Conservation (phyloP, 2,888 invertebrate genomes). For the Cartodere bifasciata region DNA sequence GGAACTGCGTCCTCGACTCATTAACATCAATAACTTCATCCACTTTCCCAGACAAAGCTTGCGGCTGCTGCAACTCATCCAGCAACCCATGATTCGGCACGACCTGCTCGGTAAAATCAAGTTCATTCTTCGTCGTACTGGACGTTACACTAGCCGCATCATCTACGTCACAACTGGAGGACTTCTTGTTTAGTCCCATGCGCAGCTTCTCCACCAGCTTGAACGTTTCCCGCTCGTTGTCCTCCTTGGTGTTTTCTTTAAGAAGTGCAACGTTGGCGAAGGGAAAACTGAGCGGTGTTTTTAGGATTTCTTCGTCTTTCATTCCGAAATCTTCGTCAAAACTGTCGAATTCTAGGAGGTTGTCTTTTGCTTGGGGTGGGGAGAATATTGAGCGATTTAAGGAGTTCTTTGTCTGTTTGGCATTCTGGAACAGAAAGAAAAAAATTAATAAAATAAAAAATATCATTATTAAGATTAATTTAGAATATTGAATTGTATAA, state of each 20-base stretch:
- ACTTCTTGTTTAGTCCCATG: constrained; percentile 57
- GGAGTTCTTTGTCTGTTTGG: no score
- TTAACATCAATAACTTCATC: no score
- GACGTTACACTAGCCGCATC: constrained; percentile 27
- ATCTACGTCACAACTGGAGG: constrained; percentile 33
- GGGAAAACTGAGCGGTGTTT: constrained; percentile 46
- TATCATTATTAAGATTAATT: no score
- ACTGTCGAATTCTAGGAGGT: constrained; percentile 50
- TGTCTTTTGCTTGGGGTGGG: constrained; percentile 47
- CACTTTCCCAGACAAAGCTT: no score
- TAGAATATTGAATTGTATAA: no score
- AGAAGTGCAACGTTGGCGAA: constrained; percentile 53
- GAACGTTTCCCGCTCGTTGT: constrained; percentile 69
- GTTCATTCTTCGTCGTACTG: constrained; percentile 34
- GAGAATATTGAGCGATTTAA: constrained; percentile 57
- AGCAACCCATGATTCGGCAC: constrained; percentile 21
- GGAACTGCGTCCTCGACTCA: no score
- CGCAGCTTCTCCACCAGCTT: constrained; percentile 75
- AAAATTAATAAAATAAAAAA: no score
- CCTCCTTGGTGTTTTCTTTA: constrained; percentile 70
- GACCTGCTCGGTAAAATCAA: constrained; percentile 29
- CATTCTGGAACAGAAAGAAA: no score
- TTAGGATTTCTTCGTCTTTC: constrained; percentile 46
- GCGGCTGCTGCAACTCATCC: constrained; percentile 14
- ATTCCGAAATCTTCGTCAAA: constrained; percentile 45